Evolutionary conservation across 2,888 invertebrate species (phyloP), one percentile per base, ranked within the genome.

Genomic region (Resseliella maxima): DNA sequence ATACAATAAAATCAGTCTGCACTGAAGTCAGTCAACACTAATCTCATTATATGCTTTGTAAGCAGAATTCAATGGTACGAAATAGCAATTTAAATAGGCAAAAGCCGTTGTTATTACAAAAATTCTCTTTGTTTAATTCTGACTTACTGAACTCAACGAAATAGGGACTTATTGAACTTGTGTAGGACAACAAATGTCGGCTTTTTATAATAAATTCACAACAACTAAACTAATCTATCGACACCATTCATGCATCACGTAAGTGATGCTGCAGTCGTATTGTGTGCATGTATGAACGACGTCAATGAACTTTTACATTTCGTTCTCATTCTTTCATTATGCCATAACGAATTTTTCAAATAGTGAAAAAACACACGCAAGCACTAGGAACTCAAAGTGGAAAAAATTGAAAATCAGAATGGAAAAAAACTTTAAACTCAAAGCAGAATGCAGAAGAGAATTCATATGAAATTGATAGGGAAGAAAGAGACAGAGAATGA

Each of bases 1-100:
- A 31, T 35, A 15, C 12, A 72, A 2, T 0, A n/a, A 31, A 72
- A 72, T n/a, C n/a, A n/a, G n/a, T n/a, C n/a, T n/a, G n/a, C n/a
- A n/a, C n/a, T n/a, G n/a, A 72, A 72, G 2, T 6, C 15, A 31
- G 6, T 31, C 72, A 6, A 24, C 59, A 15, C 72, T 31, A 72
- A 31, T 72, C 72, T 72, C 31, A 31, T 72, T 72, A 72, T 35
- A 72, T 15, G 31, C 72, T 72, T 72, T 72, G 31, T 72, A 72
- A 31, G 31, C 31, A 18, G 12, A 72, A 5, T 24, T 24, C 72
- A 12, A 72, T 12, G n/a, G 72, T 31, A 31, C 18, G 72, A 72
- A 72, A 72, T 72, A 72, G 72, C 72, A 72, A 72, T 72, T 72
- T 27, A 72, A 72, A 72, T 72, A 72, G 72, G 72, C 72, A 72